Evolutionary conservation across 1,140 invertebrate genomes (phyloP), one percentile per base, ranked within the genome.

Genomic region (Nasonia vitripennis): DNA sequence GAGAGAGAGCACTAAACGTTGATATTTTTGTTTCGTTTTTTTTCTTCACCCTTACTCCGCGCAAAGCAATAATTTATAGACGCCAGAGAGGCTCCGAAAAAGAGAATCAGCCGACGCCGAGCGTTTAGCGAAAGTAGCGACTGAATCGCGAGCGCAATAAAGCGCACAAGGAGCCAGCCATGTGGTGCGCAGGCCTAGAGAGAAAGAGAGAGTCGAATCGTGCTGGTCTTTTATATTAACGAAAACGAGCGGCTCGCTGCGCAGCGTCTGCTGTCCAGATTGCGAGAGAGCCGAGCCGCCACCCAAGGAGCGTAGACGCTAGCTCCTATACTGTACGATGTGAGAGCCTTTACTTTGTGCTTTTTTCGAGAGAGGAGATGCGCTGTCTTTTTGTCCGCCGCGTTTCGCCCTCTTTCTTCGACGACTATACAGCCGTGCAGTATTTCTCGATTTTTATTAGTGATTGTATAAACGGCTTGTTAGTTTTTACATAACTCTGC

Each of bases 201-300:
- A 55, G 31, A 62, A 14, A 62, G 20, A 20, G 55, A 4, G 55
- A 62, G 55, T 62, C 20, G 55, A 20, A 62, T 62, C 45, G 68
- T 73, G 55, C 80, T 81, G 34, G 23, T 74, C 81, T 45, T 74
- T 83, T 62, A 83, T 75, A 83, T 83, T 83, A 62, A 75, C 71
- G 71, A 62, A 75, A 62, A 75, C 55, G 55, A 62, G 34, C 81
- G 45, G 31, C 23, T 71, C 45, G 81, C 71, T 73, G 23, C 41
- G 41, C n/a, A 11, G 70, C 78, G 83, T 85, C 83, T 85, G 83
- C 78, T n/a, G 77, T 79, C 83, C 83, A 85, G 83, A 85, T 85
- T 85, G 83, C 83, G 83, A 84, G 27, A 20, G 77, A 41, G 41
- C 41, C 34, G n/a, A 31, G 74, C 11, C 51, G 83, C 83, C 83